phyloP scores from a whole-genome alignment of 2,888 invertebrate species.

The Falcaria lacertinaria region DNA sequence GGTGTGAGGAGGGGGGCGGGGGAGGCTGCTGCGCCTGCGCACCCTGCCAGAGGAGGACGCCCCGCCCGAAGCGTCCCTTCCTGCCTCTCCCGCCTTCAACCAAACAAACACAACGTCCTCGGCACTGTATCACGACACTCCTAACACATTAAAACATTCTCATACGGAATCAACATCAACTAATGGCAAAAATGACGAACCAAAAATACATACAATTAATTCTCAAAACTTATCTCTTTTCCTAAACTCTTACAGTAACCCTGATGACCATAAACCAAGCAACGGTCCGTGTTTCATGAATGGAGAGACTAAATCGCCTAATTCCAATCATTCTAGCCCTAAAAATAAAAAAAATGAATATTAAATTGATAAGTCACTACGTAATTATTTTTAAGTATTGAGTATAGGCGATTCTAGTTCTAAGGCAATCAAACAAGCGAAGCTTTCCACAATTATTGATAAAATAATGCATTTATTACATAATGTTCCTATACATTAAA shows the following conservation, averaged over 20 bases:
- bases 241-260: background rate
- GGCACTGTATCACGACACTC: background rate
- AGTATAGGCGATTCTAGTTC: no score
- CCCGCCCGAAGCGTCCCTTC: conserved; percentile 31
- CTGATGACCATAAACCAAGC: conserved; percentile 6
- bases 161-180: conserved; percentile 1
- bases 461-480: background rate
- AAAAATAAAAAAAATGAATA: conserved; percentile 21
- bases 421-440: no score
- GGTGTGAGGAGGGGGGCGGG: conserved; percentile 76
- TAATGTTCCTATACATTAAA: conserved; percentile 20
- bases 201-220: conserved; percentile 2
- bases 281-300: conserved; percentile 5
- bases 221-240: conserved; percentile 8
- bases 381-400: no score
- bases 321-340: conserved; percentile 14
- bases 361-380: conserved; percentile 13
- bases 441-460: no score
- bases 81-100: conserved; percentile 53
- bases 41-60: conserved; percentile 69
- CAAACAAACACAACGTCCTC: background rate
- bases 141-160: background rate
- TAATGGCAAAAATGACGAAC: background rate
- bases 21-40: conserved; percentile 70
- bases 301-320: conserved; percentile 2